Conservation (phyloP, 2,888 invertebrate species). For the Drepana falcataria region DNA sequence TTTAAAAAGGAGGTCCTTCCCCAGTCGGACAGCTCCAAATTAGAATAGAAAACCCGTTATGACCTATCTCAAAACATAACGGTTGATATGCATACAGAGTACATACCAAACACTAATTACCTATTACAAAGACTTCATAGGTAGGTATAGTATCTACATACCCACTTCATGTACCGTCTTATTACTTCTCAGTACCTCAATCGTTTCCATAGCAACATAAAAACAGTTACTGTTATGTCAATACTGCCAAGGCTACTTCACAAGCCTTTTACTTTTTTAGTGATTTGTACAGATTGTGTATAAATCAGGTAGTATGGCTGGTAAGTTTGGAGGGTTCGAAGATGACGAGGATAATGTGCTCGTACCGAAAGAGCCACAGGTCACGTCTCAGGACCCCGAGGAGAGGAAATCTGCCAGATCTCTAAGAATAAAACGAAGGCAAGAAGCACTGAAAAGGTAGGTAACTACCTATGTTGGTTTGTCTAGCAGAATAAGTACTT, state of each 20-base stretch:
- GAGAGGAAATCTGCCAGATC: slow-evolving; percentile 85
- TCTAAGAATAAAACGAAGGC: slow-evolving; percentile 81
- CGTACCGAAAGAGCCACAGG: slow-evolving; percentile 76
- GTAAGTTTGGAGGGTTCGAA: slow-evolving; percentile 36
- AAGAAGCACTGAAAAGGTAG: slow-evolving; percentile 79
- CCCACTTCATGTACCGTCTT: no score
- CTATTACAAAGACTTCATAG: no score
- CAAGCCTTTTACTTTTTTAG: slow-evolving; percentile 22
- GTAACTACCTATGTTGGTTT: not conserved
- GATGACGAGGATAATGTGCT: slow-evolving; percentile 66
- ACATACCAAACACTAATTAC: no score
- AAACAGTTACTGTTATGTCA: not conserved
- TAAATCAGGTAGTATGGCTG: slow-evolving; percentile 32
- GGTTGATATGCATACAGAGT: no score
- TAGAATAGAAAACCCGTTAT: no score
- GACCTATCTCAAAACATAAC: no score
- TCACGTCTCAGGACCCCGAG: slow-evolving; percentile 80
- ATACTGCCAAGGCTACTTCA: not conserved
- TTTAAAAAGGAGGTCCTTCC: no score
- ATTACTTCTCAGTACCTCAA: no score
- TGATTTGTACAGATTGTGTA: slow-evolving; percentile 7
- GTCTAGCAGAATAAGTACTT: not conserved
- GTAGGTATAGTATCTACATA: no score
- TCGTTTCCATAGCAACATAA: no score
- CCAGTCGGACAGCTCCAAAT: no score